Base-by-base conservation (phyloP, 2,113 vertebrate species). In the Hyla sarda region DNA sequence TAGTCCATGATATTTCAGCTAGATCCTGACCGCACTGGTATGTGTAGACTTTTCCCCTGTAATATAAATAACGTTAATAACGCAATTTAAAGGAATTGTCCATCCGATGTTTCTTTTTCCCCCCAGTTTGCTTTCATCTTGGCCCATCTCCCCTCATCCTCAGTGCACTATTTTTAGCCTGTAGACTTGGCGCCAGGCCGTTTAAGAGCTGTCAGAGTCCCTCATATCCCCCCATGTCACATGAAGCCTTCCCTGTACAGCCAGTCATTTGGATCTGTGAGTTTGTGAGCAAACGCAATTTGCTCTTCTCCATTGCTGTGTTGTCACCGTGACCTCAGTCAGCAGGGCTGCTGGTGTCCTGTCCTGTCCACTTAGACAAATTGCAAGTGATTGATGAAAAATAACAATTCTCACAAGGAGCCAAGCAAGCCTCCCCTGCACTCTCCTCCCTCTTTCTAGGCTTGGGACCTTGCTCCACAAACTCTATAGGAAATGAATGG, bases 121-220 rank as follows among this genome's bases (percentile, higher is more conserved):
- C 32, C 56, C 50, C 77, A 82, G 34, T 82, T 82, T 45, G 30
- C 94, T 93, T 95, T 95, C 94, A 91, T 95, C 92, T 93, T 92
- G 92, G 92, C 92, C 94, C 93, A 94, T 95, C 94, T 94, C 93
- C 91, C 92, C 93, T 94, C 93, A 93, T 94, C 95, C 95, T 95
- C 95, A 94, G 94, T 91, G 84, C 90, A 89, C 96, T 97, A 96
- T 96, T 97, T 98, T 96, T 97, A 97, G 95, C 93, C 91, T 79
- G 92, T 93, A 96, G 96, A 96, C 96, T 93, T 96, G 97, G 97
- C 96, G 97, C 96, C 96, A 98, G 96, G 96, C 95, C 95, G 95
- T 96, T 97, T 97, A 97, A 96, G 96, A 97, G 95, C 96, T 97
- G 97, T 97, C 97, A 97, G 95, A 97, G 95, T 96, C 95, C 95